Conservation (phyloP, 2,113 vertebrate species). For the Nansenia antarctica region DNA sequence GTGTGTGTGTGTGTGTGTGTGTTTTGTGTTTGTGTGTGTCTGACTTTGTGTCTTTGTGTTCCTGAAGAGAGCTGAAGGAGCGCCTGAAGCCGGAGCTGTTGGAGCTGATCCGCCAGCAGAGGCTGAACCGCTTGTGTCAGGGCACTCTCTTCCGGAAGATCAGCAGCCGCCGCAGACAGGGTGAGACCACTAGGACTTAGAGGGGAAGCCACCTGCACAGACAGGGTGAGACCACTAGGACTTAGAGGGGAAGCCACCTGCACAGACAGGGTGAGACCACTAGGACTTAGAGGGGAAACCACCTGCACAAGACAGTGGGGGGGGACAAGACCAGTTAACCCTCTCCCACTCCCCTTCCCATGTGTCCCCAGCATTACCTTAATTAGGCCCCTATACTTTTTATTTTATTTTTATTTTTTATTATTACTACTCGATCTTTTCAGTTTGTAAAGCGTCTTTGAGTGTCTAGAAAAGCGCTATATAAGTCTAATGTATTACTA, state of each 20-base stretch:
- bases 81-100: slow-evolving; percentile 91
- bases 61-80: slow-evolving; percentile 87
- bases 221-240: neutral
- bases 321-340: too few species aligned
- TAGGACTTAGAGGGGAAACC: neutral
- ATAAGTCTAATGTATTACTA: too few species aligned
- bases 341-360: too few species aligned
- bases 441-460: too few species aligned
- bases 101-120: slow-evolving; percentile 90
- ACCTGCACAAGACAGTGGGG: neutral
- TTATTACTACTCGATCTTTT: too few species aligned
- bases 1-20: neutral
- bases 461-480: too few species aligned
- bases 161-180: slow-evolving; percentile 92
- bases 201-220: neutral
- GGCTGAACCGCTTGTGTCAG: slow-evolving; percentile 89
- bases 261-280: slow-evolving; percentile 84
- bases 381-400: too few species aligned
- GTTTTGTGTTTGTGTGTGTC: neutral
- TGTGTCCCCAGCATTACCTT: too few species aligned
- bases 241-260: slow-evolving; percentile 79
- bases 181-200: slow-evolving; percentile 63
- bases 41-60: slow-evolving; percentile 2
- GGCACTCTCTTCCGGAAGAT: slow-evolving; percentile 95
- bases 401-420: too few species aligned